Base-by-base conservation (phyloP, 2,888 invertebrate genomes). In the Ptilodon capucinus region DNA sequence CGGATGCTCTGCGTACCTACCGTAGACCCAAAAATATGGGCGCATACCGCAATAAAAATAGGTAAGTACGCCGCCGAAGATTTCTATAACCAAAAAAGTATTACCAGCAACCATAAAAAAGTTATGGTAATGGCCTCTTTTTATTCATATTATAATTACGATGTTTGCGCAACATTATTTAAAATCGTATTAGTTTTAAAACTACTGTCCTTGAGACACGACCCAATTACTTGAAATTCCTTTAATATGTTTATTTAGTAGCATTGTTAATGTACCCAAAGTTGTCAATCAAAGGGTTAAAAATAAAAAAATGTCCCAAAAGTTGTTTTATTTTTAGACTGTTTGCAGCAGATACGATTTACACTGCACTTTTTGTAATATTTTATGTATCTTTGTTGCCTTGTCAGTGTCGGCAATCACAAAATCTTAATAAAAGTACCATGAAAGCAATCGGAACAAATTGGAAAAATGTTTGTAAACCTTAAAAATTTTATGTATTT, bases 151-250 rank as follows among this genome's bases (percentile, higher is more conserved):
- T 62, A 41, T 48, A 59, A 67, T 69, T 59, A 59, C 44, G 41
- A 32, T 77, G 76, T 84, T 81, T 83, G 76, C 77, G 70, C 74
- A 79, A 68, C 67, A 74, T 75, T 75, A 74, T 57, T 51, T 48
- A 54, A 62, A 58, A 51, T 55, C 35, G 21, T 34, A 45, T 42
- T 23, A 17, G n/a, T 40, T 47, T 32, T 28, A n/a, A 46, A 45
- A 44, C 25, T 21, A 25, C 38, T 47, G 48, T 47, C 54, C 53
- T 50, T 54, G 48, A 40, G 21, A 5, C 19, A 40, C 40, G 43
- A 36, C 44, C 51, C 25, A 54, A 57, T 55, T 53, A 21, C 0
- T n/a, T 35, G 35, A 28, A n/a, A 35, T 38, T 21, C 43, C 47
- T 23, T 42, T 23, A 36, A 16, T 36, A 34, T 50, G 28, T 60